These are phyloP conservation scores for Danio tinwini DNA, from an alignment of 2,797 vertebrate genomes.

Conservation along the genomic window DNA sequence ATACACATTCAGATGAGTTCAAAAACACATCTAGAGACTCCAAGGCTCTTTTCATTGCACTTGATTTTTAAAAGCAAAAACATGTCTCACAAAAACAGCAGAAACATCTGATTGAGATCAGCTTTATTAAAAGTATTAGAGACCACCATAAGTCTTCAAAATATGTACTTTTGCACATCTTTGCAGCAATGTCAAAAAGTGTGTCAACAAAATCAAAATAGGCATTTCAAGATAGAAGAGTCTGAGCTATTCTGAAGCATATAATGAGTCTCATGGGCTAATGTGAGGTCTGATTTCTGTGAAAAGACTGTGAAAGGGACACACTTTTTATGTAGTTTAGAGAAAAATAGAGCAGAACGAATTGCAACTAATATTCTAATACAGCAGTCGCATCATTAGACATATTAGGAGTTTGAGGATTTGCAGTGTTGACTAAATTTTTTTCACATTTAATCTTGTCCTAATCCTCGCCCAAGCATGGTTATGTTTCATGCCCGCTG, in stretches of 20 bases:
- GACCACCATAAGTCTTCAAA: not conserved
- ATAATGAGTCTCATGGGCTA: constrained; percentile 19
- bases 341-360: constrained; percentile 25
- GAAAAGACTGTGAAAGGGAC: not conserved
- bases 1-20: not conserved
- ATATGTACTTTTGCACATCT: not conserved
- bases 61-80: not conserved
- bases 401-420: constrained; percentile 43
- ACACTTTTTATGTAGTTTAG: constrained; percentile 7
- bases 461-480: constrained; percentile 36
- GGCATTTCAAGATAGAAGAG: not conserved
- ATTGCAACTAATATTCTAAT: constrained; percentile 22
- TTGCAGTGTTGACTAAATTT: constrained; percentile 50
- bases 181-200: not conserved
- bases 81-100: not conserved
- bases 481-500: constrained; percentile 46
- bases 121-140: not conserved
- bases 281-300: constrained; percentile 21
- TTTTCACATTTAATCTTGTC: constrained; percentile 38
- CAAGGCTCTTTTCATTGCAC: not conserved
- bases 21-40: not conserved
- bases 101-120: not conserved
- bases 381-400: constrained; percentile 33
- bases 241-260: constrained; percentile 6
- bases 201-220: constrained; percentile 22